These are phyloP conservation scores for Odontophorus gujanensis DNA, from an alignment of 2,113 vertebrate genomes.

Conservation along the genomic window DNA sequence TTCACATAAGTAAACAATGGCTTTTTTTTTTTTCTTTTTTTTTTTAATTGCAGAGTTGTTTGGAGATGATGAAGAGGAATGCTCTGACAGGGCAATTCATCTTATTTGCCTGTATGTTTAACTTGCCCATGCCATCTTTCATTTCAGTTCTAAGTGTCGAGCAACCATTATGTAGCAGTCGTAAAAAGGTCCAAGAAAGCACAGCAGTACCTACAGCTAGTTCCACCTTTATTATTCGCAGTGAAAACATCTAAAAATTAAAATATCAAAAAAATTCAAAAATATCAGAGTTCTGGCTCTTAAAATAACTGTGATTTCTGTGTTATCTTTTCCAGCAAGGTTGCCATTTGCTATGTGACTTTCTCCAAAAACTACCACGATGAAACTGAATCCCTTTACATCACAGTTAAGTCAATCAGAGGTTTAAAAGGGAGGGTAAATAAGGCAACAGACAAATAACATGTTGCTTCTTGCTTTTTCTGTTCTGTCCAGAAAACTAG, in stretches of 20 bases:
- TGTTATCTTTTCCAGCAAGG: fast-evolving
- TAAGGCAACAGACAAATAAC: not conserved
- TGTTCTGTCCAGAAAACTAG: not conserved
- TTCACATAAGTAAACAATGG: constrained; percentile 7
- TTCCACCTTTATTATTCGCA: not conserved
- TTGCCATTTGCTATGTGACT: not conserved
- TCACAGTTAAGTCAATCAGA: not conserved
- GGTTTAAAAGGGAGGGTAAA: not conserved
- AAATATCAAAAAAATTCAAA: no score
- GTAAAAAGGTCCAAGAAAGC: constrained; percentile 34
- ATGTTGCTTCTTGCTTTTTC: not conserved
- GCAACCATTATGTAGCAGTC: not conserved
- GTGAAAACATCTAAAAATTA: not conserved
- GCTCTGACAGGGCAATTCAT: constrained; percentile 24
- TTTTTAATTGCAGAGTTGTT: constrained; percentile 26
- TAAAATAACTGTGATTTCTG: not conserved
- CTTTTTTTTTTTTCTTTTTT: not conserved
- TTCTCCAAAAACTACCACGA: not conserved
- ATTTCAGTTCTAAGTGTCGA: constrained; percentile 43
- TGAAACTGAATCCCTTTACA: constrained; percentile 8
- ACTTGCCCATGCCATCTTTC: constrained; percentile 21
- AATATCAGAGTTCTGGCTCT: not conserved
- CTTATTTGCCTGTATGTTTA: constrained; percentile 60
- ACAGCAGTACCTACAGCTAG: not conserved
- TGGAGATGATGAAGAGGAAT: constrained; percentile 34